These are phyloP conservation scores for Adineta ricciae DNA, from an alignment of 2,888 invertebrate genomes.

Conservation along the genomic window DNA sequence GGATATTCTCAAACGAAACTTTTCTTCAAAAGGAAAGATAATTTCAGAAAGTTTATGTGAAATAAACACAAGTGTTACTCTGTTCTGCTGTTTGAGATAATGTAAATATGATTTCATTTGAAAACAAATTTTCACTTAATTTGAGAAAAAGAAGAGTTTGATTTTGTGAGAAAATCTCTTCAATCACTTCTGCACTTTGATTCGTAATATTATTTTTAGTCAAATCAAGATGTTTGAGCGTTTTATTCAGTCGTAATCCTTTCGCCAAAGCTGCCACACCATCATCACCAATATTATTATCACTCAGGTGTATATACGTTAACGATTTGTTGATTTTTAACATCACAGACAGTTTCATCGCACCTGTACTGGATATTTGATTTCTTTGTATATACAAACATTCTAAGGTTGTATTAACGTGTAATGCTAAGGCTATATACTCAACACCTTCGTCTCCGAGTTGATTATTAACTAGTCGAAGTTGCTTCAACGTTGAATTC, in stretches of 20 bases:
- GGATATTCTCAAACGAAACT: too few species aligned
- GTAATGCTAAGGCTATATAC: neutral
- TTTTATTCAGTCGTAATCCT: neutral
- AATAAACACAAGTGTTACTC: neutral
- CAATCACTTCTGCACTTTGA: too few species aligned
- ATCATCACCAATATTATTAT: neutral
- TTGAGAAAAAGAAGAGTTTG: neutral
- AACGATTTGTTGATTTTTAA: neutral
- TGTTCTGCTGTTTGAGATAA: neutral
- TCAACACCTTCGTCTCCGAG: neutral
- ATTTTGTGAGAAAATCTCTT: too few species aligned
- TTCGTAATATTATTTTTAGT: too few species aligned
- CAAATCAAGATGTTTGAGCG: too few species aligned
- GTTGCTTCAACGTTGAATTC: neutral
- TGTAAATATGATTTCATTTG: neutral
- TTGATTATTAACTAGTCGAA: neutral
- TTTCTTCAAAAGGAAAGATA: neutral
- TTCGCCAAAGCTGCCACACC: neutral
- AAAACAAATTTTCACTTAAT: neutral
- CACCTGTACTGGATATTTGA: neutral
- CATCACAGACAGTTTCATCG: neutral
- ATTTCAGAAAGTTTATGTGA: neutral
- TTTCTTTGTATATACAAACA: neutral
- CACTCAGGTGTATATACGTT: neutral
- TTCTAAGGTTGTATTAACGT: neutral